Percentiles rank a stretch among this genome's conserved stretches.
phyloP scores from a whole-genome alignment of 1,140 invertebrate species.

The Theocolax elegans region DNA sequence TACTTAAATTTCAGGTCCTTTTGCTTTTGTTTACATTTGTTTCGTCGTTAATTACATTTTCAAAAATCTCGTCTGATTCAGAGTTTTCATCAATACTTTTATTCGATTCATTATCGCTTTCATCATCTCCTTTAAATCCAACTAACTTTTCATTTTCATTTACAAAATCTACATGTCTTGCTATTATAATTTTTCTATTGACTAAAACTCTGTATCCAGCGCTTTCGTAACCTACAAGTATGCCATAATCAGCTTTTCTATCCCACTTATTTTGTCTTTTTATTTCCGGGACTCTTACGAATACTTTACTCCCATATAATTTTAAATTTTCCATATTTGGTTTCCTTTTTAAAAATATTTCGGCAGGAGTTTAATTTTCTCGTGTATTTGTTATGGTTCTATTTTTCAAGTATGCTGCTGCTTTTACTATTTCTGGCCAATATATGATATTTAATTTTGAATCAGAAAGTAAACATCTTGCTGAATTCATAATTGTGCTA shows the following conservation, averaged over 20 bases:
- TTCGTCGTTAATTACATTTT: background rate
- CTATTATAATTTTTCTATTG: conserved; percentile 20
- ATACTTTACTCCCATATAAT: too few species aligned
- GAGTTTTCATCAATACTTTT: conserved; percentile 2
- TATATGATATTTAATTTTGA: conserved; percentile 47
- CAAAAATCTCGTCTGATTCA: conserved; percentile 39
- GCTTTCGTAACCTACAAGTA: background rate
- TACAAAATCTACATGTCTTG: background rate
- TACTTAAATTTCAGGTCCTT: too few species aligned
- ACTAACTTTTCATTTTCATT: background rate
- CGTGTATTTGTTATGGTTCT: conserved; percentile 52
- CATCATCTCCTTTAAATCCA: conserved; percentile 1
- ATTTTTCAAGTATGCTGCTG: conserved; percentile 51
- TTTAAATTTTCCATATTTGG: background rate
- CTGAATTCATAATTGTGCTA: conserved; percentile 44
- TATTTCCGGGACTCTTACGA: background rate
- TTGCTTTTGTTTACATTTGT: background rate
- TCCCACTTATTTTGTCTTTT: conserved; percentile 13
- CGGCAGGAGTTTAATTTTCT: conserved; percentile 54
- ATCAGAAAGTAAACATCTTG: conserved; percentile 44
- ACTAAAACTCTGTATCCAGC: background rate
- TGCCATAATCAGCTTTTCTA: background rate
- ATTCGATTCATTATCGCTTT: background rate
- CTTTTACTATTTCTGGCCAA: conserved; percentile 51
- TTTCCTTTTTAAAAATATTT: conserved; percentile 4